phyloP scores from a whole-genome alignment of 2,797 vertebrate genomes.

The Pterois miles region DNA sequence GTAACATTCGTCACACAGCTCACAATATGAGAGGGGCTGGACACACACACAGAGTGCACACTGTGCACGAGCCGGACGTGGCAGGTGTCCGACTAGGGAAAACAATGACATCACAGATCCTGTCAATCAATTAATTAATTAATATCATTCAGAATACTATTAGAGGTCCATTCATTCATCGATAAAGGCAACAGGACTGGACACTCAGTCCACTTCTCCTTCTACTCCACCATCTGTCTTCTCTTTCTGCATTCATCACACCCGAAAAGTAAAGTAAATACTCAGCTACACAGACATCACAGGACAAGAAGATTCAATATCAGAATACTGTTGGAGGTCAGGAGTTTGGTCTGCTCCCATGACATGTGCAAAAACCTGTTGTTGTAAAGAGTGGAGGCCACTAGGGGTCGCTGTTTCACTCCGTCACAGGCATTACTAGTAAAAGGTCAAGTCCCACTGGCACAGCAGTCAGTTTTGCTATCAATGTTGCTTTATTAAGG shows the following conservation, averaged over 20 bases:
- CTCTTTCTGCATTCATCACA: slow-evolving; percentile 44
- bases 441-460: slow-evolving; percentile 44
- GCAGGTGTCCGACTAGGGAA: slow-evolving; percentile 18
- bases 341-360: slow-evolving; percentile 63
- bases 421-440: slow-evolving; percentile 51
- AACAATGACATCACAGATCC: slow-evolving; percentile 66
- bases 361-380: slow-evolving; percentile 78
- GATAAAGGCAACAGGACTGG: slow-evolving; percentile 62
- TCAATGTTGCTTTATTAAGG: slow-evolving; percentile 40
- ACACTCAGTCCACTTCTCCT: slow-evolving; percentile 25
- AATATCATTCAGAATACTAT: slow-evolving; percentile 74
- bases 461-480: slow-evolving; percentile 61
- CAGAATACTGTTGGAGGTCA: slow-evolving; percentile 81
- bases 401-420: slow-evolving; percentile 60
- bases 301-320: slow-evolving; percentile 47
- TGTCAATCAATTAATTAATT: slow-evolving; percentile 56
- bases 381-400: slow-evolving; percentile 54
- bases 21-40: slow-evolving; percentile 66
- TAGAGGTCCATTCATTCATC: slow-evolving; percentile 67
- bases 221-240: slow-evolving; percentile 12
- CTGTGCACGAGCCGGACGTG: slow-evolving; percentile 53
- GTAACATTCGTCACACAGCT: slow-evolving; percentile 81
- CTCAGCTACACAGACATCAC: slow-evolving; percentile 58
- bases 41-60: slow-evolving; percentile 30
- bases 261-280: slow-evolving; percentile 42